These are phyloP conservation scores for Merops nubicus DNA, from an alignment of 2,113 vertebrate genomes.

Conservation along the genomic window DNA sequence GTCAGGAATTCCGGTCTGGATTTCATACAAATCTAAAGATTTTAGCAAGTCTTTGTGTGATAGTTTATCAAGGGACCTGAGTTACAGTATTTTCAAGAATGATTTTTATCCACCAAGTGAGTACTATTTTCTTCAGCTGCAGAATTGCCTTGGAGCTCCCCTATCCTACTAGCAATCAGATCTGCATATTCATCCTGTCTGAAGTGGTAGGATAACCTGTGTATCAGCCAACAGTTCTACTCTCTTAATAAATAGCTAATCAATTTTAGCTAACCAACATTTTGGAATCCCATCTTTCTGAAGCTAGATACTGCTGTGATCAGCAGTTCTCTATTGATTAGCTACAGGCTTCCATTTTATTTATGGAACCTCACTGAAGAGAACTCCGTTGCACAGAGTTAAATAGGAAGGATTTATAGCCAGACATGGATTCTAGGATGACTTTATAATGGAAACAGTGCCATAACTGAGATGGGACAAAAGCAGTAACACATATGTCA, in stretches of 20 bases:
- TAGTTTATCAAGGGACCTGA: neutral
- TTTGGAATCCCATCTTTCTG: neutral
- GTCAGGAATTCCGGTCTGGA: neutral
- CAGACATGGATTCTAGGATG: neutral
- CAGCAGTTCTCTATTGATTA: neutral
- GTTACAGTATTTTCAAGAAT: neutral
- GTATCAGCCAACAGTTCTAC: neutral
- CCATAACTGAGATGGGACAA: neutral
- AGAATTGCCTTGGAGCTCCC: neutral
- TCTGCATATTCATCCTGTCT: neutral
- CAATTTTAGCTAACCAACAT: neutral
- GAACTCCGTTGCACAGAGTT: neutral
- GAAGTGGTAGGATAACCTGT: neutral
- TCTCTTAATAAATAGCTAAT: neutral
- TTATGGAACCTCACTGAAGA: neutral
- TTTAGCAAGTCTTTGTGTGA: neutral
- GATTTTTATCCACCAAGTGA: neutral
- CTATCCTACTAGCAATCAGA: neutral
- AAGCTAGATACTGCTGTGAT: neutral
- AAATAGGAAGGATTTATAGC: neutral
- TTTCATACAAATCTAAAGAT: neutral
- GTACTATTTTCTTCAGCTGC: neutral
- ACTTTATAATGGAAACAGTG: neutral
- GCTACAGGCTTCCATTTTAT: neutral
- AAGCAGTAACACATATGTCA: neutral